phyloP scores from a whole-genome alignment of 2,888 invertebrate species.

The Pachliopta kotzebuea region DNA sequence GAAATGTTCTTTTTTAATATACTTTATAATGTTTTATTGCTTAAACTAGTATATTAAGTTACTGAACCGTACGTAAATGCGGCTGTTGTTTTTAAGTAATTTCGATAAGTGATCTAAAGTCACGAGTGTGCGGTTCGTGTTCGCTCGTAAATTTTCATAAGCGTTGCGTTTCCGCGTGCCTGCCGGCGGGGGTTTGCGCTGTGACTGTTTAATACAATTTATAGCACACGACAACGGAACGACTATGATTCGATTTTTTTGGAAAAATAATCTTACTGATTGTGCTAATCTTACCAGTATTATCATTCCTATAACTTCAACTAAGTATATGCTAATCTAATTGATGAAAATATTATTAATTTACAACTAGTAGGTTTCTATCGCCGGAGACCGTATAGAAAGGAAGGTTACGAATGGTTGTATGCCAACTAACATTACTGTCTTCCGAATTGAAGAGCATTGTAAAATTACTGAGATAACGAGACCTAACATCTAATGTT shows the following conservation, averaged over 20 bases:
- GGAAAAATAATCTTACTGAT: background rate
- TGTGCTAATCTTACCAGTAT: background rate
- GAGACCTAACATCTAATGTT: too few relatives aligned
- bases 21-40: background rate
- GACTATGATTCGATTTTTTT: background rate
- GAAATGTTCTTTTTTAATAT: too few relatives aligned
- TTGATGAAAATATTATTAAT: too few relatives aligned
- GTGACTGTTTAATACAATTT: background rate
- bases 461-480: too few relatives aligned
- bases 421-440: too few relatives aligned
- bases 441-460: too few relatives aligned
- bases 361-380: too few relatives aligned
- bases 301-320: background rate
- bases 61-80: conserved; percentile 10
- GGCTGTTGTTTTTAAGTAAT: conserved; percentile 31
- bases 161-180: conserved; percentile 40
- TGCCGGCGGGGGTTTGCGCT: conserved; percentile 25
- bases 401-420: too few relatives aligned
- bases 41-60: background rate
- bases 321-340: too few relatives aligned
- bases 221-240: conserved; percentile 4
- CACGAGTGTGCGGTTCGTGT: conserved; percentile 39
- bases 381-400: too few relatives aligned
- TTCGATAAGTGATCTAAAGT: conserved; percentile 38
- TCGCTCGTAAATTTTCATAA: conserved; percentile 39